Base-by-base conservation (phyloP, 2,888 invertebrate species). In the Lasioglossum pauxillum region DNA sequence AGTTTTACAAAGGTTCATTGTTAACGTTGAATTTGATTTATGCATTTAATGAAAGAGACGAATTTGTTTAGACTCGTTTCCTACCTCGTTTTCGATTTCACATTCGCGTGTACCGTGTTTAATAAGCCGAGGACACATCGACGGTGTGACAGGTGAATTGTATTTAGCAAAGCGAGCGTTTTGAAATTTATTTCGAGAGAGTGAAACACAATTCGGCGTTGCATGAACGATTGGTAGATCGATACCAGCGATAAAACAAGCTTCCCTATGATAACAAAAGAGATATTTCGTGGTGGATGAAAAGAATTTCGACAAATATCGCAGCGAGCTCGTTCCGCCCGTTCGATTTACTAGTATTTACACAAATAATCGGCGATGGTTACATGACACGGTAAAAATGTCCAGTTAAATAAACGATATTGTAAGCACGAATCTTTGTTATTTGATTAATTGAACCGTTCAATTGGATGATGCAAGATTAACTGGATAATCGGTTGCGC, bases 401-500 rank as follows among this genome's bases (percentile, higher is more conserved):
- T 89, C 72, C 84, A 72, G 84, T 84, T 86, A 89, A 89, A 86
- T 90, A 85, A 88, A 91, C 86, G 86, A 85, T 90, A 88, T 85
- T 83, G 91, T 88, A 90, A 90, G 86, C 89, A 72, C 69, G 76
- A 67, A 27, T 79, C 80, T 89, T 84, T 79, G 89, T 90, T 90
- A 90, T 85, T 88, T 85, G 87, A 91, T 91, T 89, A 88, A 90
- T 88, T 83, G 90, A 84, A 80, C 83, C 90, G 84, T 89, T 87
- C 91, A 88, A 87, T 88, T 80, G 87, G 88, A 85, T 87, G 90
- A 85, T 82, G 81, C 88, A 90, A 83, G 91, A 90, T 83, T 85
- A 88, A 90, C 82, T 84, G 82, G 88, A 91, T 90, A 90, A 91
- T 91, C 91, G 89, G 78, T 90, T 88, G 88, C 90, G 82, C 81